phyloP scores from a whole-genome alignment of 2,113 vertebrate genomes.

The Puffinus mauretanicus region DNA sequence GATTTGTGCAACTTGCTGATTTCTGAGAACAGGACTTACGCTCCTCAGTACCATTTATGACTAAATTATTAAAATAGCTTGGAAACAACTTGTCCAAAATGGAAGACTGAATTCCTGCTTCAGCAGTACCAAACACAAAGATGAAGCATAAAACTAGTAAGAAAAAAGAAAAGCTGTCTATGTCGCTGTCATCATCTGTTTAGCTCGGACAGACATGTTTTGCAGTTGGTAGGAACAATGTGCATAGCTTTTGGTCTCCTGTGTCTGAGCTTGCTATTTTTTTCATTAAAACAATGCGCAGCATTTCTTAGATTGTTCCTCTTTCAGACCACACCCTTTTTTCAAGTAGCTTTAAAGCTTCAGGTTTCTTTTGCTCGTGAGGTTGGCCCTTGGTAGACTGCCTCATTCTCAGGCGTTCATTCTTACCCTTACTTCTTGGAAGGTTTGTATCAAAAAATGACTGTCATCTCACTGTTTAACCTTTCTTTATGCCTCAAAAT shows the following conservation, averaged over 20 bases:
- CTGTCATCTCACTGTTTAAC: background rate
- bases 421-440: background rate
- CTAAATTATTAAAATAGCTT: background rate
- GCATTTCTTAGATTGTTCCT: background rate
- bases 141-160: background rate
- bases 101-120: background rate
- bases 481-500: background rate
- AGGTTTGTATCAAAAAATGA: background rate
- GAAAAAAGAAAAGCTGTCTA: background rate
- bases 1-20: background rate
- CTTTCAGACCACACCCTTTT: background rate
- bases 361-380: background rate
- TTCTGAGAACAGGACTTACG: background rate
- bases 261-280: background rate
- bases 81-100: background rate
- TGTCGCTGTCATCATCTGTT: background rate
- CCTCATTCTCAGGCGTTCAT: background rate
- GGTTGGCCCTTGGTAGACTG: background rate
- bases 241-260: background rate
- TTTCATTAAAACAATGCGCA: background rate
- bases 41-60: background rate
- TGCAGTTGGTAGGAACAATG: background rate
- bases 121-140: background rate
- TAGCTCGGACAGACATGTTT: background rate
- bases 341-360: background rate